Conservation (phyloP, 2,113 vertebrate species). For the Catharus minimus region DNA sequence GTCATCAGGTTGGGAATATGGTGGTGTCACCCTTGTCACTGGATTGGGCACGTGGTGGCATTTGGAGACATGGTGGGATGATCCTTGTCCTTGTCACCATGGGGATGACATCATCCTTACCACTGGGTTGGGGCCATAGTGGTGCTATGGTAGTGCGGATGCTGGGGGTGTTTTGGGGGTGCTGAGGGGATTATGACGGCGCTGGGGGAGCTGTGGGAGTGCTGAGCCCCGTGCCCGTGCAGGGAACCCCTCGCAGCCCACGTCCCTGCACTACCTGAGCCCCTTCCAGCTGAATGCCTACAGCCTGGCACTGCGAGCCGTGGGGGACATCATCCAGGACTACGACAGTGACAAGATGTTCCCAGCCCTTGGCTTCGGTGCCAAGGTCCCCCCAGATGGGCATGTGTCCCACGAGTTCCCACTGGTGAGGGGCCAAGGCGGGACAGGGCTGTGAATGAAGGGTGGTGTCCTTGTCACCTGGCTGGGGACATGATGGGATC, state of each 20-base stretch:
- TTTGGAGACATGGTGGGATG: background rate
- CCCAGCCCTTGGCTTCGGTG: background rate
- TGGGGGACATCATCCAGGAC: conserved; percentile 6
- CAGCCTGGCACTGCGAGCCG: background rate
- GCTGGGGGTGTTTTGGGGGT: background rate
- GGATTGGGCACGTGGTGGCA: background rate
- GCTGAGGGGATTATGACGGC: background rate
- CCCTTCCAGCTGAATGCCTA: conserved; percentile 12
- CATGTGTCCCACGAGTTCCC: background rate
- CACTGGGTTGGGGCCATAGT: background rate
- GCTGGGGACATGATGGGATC: background rate
- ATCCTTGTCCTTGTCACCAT: background rate
- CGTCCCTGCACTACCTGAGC: background rate
- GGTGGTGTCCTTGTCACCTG: background rate
- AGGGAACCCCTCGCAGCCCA: background rate
- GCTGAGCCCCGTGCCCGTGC: background rate
- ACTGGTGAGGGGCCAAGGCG: background rate
- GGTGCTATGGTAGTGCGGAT: background rate
- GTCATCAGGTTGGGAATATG: background rate
- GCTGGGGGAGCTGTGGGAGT: background rate
- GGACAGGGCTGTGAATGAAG: background rate
- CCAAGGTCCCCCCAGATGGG: background rate
- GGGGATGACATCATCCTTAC: background rate
- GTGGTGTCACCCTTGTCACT: background rate
- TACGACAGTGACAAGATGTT: conserved; percentile 10